Percentiles rank a stretch among this genome's conserved stretches.
Conservation (phyloP, 2,888 invertebrate genomes). For the Standfussiana lucernea region DNA sequence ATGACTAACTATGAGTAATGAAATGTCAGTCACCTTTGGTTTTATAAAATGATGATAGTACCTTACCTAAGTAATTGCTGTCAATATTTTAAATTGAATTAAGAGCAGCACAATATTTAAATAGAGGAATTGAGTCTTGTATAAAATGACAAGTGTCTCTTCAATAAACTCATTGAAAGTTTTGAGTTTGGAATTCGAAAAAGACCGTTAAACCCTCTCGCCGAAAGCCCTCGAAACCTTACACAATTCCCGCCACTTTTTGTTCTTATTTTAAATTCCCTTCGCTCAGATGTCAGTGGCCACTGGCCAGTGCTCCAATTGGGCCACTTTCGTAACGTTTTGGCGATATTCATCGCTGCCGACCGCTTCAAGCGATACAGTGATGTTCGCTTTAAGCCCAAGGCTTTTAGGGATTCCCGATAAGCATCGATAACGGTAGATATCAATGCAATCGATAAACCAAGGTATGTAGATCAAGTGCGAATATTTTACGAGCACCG, state of each 20-base stretch:
- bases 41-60: constrained; percentile 13
- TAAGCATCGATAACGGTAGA: constrained; percentile 61
- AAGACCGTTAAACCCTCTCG: constrained; percentile 50
- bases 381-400: constrained; percentile 50
- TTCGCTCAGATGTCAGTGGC: constrained; percentile 65
- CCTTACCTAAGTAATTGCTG: constrained; percentile 1
- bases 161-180: neutral
- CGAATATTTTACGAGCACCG: constrained; percentile 54
- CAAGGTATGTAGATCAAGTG: constrained; percentile 57
- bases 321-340: constrained; percentile 72
- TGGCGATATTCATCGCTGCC: constrained; percentile 66
- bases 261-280: constrained; percentile 68
- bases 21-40: constrained; percentile 61
- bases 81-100: neutral
- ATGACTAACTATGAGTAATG: constrained; percentile 49
- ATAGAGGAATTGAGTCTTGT: neutral
- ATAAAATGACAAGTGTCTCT: constrained; percentile 1
- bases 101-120: neutral
- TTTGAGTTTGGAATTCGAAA: constrained; percentile 17
- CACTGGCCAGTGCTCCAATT: constrained; percentile 71
- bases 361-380: constrained; percentile 57
- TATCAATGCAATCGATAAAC: constrained; percentile 59
- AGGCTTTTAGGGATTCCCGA: constrained; percentile 65
- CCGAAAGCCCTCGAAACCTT: constrained; percentile 69
- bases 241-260: constrained; percentile 70